A percentile compares a stretch with the other conserved stretches of the same genome.
Conservation (phyloP, 2,797 vertebrate species). For the Sandelia bainsii region DNA sequence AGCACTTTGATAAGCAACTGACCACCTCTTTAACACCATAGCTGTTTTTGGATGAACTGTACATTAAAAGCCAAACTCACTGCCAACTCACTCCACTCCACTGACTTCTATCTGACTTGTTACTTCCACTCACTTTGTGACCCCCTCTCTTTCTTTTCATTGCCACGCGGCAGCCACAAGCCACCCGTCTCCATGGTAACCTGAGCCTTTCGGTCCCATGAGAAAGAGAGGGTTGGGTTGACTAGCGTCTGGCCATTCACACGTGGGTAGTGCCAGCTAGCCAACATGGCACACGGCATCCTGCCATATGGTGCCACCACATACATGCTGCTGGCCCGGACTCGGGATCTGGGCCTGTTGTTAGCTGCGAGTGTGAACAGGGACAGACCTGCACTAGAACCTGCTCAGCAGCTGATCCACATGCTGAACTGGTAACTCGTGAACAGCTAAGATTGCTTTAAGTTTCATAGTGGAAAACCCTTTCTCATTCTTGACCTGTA, state of each 20-base stretch:
- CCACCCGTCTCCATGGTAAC: slow-evolving; percentile 86
- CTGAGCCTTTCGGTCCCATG: slow-evolving; percentile 82
- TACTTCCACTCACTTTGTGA: slow-evolving; percentile 73
- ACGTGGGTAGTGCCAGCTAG: slow-evolving; percentile 84
- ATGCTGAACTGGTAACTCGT: neutral
- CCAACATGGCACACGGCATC: slow-evolving; percentile 87
- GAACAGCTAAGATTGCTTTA: neutral
- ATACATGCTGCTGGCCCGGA: slow-evolving; percentile 80
- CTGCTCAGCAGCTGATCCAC: slow-evolving; percentile 52
- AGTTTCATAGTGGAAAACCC: neutral
- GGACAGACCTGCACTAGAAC: slow-evolving; percentile 71
- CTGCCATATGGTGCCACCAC: slow-evolving; percentile 88
- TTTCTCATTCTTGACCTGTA: neutral
- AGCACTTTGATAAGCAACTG: slow-evolving; percentile 62
- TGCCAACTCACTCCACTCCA: slow-evolving; percentile 44
- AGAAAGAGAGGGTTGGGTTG: slow-evolving; percentile 81
- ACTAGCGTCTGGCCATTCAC: slow-evolving; percentile 88
- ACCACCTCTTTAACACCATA: slow-evolving; percentile 59
- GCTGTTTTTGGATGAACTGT: slow-evolving; percentile 53
- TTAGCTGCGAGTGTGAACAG: slow-evolving; percentile 69
- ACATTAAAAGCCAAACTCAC: slow-evolving; percentile 53
- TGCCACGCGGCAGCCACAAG: slow-evolving; percentile 78
- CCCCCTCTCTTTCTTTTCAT: slow-evolving; percentile 53
- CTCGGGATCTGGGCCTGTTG: slow-evolving; percentile 64
- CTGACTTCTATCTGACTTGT: slow-evolving; percentile 74